These are phyloP conservation scores for Acanthurus tractus DNA, from an alignment of 2,797 vertebrate genomes.

Conservation along the genomic window DNA sequence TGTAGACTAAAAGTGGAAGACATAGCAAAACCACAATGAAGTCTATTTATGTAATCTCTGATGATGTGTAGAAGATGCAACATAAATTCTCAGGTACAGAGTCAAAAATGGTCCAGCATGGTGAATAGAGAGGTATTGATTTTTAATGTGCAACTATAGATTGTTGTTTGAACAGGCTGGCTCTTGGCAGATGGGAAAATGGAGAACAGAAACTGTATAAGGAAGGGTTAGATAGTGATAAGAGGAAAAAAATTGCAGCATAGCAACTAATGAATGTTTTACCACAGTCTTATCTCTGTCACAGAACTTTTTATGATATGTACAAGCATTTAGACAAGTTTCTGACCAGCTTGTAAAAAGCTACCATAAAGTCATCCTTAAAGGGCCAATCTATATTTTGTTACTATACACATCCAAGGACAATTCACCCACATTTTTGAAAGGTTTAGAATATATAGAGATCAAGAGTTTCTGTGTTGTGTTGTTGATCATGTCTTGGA, in stretches of 20 bases:
- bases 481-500: too few relatives aligned
- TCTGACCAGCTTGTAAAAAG: slow-evolving; percentile 34
- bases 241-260: slow-evolving; percentile 21
- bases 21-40: too few relatives aligned
- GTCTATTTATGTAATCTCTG: too few relatives aligned
- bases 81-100: background rate
- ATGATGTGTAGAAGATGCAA: slow-evolving; percentile 4
- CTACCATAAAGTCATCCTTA: slow-evolving; percentile 16
- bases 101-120: background rate
- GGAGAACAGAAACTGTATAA: background rate
- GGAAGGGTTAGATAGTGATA: background rate
- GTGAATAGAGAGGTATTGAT: background rate
- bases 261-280: slow-evolving; percentile 33
- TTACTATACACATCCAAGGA: background rate
- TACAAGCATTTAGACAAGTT: slow-evolving; percentile 6
- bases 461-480: background rate
- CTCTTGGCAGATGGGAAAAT: background rate
- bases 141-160: background rate
- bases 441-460: background rate
- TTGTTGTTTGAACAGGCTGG: background rate
- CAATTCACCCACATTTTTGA: background rate
- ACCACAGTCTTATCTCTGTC: slow-evolving; percentile 27
- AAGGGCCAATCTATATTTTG: background rate
- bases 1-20: too few relatives aligned
- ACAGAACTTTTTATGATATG: slow-evolving; percentile 17